phyloP scores from a whole-genome alignment of 2,113 vertebrate species.

The Noturus placidus region DNA sequence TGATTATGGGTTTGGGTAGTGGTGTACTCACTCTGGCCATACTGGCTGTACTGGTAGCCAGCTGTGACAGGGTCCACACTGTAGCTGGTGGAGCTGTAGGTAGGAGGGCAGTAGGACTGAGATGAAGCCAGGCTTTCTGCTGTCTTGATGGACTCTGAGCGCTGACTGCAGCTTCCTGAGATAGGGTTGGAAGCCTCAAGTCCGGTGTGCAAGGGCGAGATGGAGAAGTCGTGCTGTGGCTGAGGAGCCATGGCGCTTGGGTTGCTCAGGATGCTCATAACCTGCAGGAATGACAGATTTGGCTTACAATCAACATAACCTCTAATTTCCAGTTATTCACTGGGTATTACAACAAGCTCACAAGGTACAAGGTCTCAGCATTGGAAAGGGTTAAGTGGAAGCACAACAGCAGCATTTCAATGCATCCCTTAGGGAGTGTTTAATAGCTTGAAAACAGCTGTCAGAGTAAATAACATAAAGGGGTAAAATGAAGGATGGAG shows the following conservation, averaged over 20 bases:
- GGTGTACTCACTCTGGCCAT: slow-evolving; percentile 88
- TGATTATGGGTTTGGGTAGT: not conserved
- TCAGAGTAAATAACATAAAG: slow-evolving; percentile 39
- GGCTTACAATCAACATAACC: not conserved
- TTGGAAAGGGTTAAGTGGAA: slow-evolving; percentile 41
- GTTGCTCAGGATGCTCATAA: slow-evolving; percentile 95
- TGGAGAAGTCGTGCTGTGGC: slow-evolving; percentile 91
- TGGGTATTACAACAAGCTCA: slow-evolving; percentile 14
- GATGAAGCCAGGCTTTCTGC: slow-evolving; percentile 89
- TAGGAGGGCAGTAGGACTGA: slow-evolving; percentile 95
- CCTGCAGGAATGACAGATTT: slow-evolving; percentile 69
- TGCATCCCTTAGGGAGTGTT: slow-evolving; percentile 44
- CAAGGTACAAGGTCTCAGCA: slow-evolving; percentile 21
- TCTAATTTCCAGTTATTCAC: slow-evolving; percentile 17
- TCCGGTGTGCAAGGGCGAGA: slow-evolving; percentile 87
- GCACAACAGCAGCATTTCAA: slow-evolving; percentile 23
- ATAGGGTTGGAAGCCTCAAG: slow-evolving; percentile 85
- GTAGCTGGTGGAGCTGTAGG: slow-evolving; percentile 93
- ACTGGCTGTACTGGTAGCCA: slow-evolving; percentile 94
- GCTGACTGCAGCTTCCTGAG: slow-evolving; percentile 92
- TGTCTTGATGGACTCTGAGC: slow-evolving; percentile 86
- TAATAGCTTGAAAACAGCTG: slow-evolving; percentile 37
- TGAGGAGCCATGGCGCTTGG: slow-evolving; percentile 83
- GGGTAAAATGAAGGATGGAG: not conserved
- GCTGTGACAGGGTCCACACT: slow-evolving; percentile 90